Conservation (phyloP, 2,113 vertebrate genomes). For the Archocentrus centrarchus region DNA sequence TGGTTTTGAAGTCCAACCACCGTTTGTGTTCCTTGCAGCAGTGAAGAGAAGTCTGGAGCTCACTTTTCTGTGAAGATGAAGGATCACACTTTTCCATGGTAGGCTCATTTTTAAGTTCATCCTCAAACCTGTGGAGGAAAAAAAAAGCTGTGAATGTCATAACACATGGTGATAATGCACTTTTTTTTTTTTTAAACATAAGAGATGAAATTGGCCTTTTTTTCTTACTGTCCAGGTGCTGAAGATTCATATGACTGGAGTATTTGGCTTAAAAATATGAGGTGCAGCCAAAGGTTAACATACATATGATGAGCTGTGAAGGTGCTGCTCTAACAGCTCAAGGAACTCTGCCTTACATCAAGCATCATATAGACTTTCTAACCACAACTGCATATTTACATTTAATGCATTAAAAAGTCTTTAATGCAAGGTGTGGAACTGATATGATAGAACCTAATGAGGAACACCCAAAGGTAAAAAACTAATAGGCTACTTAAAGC, state of each 20-base stretch:
- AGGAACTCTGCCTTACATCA: not conserved
- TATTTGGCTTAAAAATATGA: not conserved
- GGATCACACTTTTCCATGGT: no score
- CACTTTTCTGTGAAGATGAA: no score
- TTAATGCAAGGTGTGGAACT: not conserved
- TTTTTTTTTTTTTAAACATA: no score
- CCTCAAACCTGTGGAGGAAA: no score
- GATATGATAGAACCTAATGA: no score
- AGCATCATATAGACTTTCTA: not conserved
- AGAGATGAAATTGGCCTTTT: not conserved
- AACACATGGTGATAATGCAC: no score
- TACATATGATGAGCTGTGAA: not conserved
- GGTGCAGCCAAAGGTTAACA: not conserved
- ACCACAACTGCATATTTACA: not conserved
- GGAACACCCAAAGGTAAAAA: not conserved
- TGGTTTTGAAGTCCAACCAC: no score
- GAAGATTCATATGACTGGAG: not conserved
- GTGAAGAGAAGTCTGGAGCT: no score
- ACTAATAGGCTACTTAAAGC: fast-evolving
- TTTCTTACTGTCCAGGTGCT: constrained; percentile 2
- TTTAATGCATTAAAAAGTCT: not conserved
- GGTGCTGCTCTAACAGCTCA: not conserved
- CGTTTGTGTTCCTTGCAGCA: no score
- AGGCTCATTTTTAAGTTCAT: no score
- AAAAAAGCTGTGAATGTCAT: no score